A percentile compares a stretch with the other conserved stretches of the same genome.
These are phyloP conservation scores for Microchirus variegatus DNA, from an alignment of 2,797 vertebrate species.

Conservation along the genomic window DNA sequence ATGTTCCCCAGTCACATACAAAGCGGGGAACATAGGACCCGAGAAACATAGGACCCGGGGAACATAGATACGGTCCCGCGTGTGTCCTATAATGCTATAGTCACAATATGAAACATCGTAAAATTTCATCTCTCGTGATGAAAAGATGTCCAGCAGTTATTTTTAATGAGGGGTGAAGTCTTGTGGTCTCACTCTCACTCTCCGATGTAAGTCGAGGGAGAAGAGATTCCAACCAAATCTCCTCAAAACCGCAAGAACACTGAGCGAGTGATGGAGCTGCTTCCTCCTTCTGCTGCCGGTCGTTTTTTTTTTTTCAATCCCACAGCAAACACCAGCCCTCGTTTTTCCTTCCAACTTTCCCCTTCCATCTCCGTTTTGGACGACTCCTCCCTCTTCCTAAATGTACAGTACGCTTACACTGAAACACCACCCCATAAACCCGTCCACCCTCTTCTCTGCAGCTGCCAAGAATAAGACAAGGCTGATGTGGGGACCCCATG, in stretches of 20 bases:
- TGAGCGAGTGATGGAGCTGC: constrained; percentile 18
- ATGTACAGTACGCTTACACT: constrained; percentile 33
- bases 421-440: constrained; percentile 42
- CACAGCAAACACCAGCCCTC: constrained; percentile 61
- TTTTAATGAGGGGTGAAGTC: background rate
- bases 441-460: constrained; percentile 60
- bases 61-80: too few species aligned
- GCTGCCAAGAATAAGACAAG: constrained; percentile 83
- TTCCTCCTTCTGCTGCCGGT: constrained; percentile 40
- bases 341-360: constrained; percentile 48
- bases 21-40: too few species aligned
- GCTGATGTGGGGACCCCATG: constrained; percentile 75
- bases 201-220: constrained; percentile 8
- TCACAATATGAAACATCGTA: too few species aligned
- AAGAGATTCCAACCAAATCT: constrained; percentile 22
- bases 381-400: constrained; percentile 24
- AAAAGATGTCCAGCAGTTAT: background rate
- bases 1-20: too few species aligned
- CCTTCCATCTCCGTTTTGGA: constrained; percentile 32
- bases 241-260: constrained; percentile 51
- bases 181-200: constrained; percentile 27
- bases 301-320: constrained; percentile 67
- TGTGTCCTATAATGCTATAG: too few species aligned
- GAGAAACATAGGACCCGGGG: too few species aligned
- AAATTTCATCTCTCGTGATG: too few species aligned